These are phyloP conservation scores for Urocyon cinereoargenteus DNA, from an alignment of 2,797 vertebrate species.

Conservation along the genomic window DNA sequence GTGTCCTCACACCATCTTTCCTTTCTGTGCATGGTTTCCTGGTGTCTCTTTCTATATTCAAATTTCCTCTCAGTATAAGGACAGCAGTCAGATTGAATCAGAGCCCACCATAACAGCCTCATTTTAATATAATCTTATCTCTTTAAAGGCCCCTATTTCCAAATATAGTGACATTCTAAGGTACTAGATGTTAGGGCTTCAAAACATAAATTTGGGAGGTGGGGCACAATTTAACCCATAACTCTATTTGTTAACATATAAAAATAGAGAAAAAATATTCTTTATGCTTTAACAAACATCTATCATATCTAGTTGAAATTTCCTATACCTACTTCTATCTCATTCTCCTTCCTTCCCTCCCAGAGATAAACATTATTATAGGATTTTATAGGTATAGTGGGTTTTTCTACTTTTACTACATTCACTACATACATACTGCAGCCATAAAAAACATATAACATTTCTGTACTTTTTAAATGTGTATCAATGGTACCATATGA, in stretches of 20 bases:
- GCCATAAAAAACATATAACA: slow-evolving; percentile 28
- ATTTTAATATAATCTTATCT: not conserved
- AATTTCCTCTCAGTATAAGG: not conserved
- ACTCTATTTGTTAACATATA: not conserved
- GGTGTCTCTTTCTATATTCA: not conserved
- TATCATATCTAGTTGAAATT: not conserved
- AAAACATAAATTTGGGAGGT: not conserved
- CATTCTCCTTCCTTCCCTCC: not conserved
- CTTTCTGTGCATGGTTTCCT: too few species aligned
- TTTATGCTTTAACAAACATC: not conserved
- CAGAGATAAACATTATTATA: not conserved
- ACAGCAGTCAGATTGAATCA: not conserved
- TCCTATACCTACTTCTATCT: not conserved
- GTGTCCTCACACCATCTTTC: not conserved
- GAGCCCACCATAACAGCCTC: too few species aligned
- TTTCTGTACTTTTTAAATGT: not conserved
- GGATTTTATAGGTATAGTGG: not conserved
- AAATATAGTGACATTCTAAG: not conserved
- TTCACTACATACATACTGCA: not conserved
- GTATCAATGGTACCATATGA: not conserved
- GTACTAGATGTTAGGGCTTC: not conserved
- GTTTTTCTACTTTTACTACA: not conserved
- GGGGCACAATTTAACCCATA: not conserved
- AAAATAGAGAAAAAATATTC: not conserved
- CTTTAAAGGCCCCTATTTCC: not conserved